Percentiles rank a stretch among this genome's conserved stretches.
These are phyloP conservation scores for Syngnathoides biaculeatus DNA, from an alignment of 2,113 vertebrate species.

Conservation along the genomic window DNA sequence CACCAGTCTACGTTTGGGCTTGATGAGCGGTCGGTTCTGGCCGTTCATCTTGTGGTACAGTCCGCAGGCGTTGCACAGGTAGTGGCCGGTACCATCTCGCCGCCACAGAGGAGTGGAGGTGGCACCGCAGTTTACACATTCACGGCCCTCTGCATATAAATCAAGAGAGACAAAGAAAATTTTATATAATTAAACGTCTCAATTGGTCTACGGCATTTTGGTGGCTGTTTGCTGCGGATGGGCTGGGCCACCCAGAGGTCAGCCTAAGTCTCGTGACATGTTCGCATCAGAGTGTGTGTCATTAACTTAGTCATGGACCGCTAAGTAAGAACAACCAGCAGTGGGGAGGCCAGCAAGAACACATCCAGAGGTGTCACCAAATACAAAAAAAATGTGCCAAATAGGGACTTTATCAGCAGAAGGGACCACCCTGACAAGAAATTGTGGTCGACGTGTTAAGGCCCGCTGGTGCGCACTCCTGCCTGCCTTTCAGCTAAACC, in stretches of 20 bases:
- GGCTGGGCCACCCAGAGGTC: conserved; percentile 30
- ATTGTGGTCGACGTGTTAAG: conserved; percentile 21
- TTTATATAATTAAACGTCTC: conserved; percentile 81
- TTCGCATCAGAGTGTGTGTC: conserved; percentile 31
- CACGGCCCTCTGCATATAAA: conserved; percentile 92
- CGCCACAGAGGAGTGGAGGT: conserved; percentile 98
- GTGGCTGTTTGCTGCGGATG: conserved; percentile 13
- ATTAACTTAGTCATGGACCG: conserved; percentile 50
- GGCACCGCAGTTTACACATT: conserved; percentile 98
- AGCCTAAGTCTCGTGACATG: conserved; percentile 30
- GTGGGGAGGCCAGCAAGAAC: conserved; percentile 50
- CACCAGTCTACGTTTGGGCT: conserved; percentile 98
- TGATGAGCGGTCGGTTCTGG: conserved; percentile 98
- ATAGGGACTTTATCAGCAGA: conserved; percentile 60
- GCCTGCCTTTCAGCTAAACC: background rate
- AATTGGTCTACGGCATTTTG: conserved; percentile 9
- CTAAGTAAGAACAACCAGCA: conserved; percentile 64
- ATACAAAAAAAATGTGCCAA: conserved; percentile 61
- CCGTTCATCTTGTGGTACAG: conserved; percentile 99
- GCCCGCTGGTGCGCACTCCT: no score
- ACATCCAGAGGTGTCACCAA: conserved; percentile 65
- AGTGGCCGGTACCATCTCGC: conserved; percentile 96
- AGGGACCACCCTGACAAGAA: conserved; percentile 47
- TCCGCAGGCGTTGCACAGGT: conserved; percentile 98
- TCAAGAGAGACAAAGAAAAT: conserved; percentile 61